Evolutionary conservation across 2,888 invertebrate species (phyloP).

Genomic region (Pyrochroa serraticornis): DNA sequence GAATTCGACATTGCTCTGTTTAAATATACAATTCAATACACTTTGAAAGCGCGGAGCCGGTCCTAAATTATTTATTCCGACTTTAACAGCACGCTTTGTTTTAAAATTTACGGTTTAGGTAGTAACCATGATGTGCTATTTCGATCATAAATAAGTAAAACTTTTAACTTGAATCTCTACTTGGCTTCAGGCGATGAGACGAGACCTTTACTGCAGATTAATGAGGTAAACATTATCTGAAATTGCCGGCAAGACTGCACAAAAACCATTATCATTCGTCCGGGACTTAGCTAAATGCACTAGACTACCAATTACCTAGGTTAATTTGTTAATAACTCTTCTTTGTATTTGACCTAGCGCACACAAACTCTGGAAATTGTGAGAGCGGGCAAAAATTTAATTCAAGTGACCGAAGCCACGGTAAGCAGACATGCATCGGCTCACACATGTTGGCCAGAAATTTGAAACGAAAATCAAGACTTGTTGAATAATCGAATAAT

Average conservation of each 20-base stretch:
- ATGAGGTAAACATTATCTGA: conserved; percentile 33
- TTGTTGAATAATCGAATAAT: too few relatives aligned
- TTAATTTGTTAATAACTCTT: conserved; percentile 35
- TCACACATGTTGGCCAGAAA: too few relatives aligned
- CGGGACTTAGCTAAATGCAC: conserved; percentile 30
- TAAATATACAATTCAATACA: conserved; percentile 46
- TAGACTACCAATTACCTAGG: conserved; percentile 30
- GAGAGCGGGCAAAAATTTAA: not conserved
- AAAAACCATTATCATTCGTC: conserved; percentile 32
- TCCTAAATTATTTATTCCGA: conserved; percentile 33
- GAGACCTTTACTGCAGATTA: conserved; percentile 19
- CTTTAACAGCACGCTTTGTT: conserved; percentile 24
- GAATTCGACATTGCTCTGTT: conserved; percentile 38
- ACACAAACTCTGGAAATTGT: too few relatives aligned
- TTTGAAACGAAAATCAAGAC: too few relatives aligned
- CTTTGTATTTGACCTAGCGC: conserved; percentile 6
- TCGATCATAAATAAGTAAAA: not conserved
- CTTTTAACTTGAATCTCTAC: conserved; percentile 3
- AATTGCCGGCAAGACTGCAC: conserved; percentile 29
- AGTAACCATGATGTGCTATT: conserved; percentile 9
- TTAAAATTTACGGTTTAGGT: conserved; percentile 20
- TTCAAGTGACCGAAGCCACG: too few relatives aligned
- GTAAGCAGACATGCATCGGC: too few relatives aligned
- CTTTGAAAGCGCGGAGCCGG: conserved; percentile 29
- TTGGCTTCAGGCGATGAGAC: not conserved